Evolutionary conservation across 2,797 vertebrate genomes (phyloP), one percentile per base, ranked within the genome.

Genomic region (Catamblyrhynchus diadema): DNA sequence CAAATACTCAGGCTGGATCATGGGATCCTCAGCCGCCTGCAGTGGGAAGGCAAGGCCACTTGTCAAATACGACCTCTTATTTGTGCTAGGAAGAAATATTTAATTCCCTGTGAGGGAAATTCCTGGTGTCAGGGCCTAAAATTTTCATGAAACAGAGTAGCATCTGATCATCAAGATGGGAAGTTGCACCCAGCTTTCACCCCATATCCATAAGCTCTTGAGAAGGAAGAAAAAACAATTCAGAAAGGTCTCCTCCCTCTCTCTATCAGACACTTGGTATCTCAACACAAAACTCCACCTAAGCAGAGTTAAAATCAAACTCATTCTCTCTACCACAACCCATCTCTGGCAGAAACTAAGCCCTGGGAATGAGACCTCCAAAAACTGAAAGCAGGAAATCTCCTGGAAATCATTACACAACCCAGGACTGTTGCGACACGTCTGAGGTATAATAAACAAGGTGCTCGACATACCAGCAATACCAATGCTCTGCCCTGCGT

Each of bases 401-500:
- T 93, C 62, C 93, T 93, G 83, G 92, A 94, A 95, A 59, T 22
- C 82, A 88, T 96, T 94, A 83, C 87, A 86, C 91, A 95, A 94
- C 37, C 65, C 66, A 48, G 86, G 12, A n/a, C 77, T 95, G 96
- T 95, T 94, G 93, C 44, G 16, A 95, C 94, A 95, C 0, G 82
- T 71, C 54, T 60, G 61, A 67, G 70, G 79, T 61, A 24, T 17
- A 93, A 94, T 15, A 93, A 96, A 95, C 94, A 96, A 91, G 96
- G 94, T 95, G 91, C 93, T 96, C 17, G 4, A 72, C 93, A 96
- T 95, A 89, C 94, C 93, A 92, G 88, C 90, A 85, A 91, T 96
- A 77, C 94, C 94, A 89, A 33, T 2, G 10, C 74, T 85, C 74
- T 92, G 81, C 71, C 90, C 90, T 42, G 37, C 50, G 13, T 91